A percentile compares a stretch with the other conserved stretches of the same genome.
phyloP scores from a whole-genome alignment of 2,797 vertebrate species.

The Manis javanica region DNA sequence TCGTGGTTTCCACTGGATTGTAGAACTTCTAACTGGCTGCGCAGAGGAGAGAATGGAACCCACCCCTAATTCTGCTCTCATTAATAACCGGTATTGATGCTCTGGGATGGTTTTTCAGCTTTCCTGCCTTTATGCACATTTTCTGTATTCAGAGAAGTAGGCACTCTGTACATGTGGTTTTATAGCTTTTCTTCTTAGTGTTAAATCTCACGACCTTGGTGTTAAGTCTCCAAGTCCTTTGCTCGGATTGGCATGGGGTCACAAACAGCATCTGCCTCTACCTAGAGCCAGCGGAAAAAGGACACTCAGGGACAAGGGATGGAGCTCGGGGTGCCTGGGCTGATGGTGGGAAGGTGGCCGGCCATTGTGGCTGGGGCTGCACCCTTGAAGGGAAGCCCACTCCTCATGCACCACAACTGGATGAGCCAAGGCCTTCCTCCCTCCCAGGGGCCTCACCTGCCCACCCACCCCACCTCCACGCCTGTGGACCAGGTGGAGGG shows the following conservation, averaged over 20 bases:
- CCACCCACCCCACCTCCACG: neutral
- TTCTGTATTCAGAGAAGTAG: neutral
- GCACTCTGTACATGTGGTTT: neutral
- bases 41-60: neutral
- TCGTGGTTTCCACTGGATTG: neutral
- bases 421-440: neutral
- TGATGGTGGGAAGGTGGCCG: neutral
- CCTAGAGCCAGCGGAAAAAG: neutral
- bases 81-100: neutral
- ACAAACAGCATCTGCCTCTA: neutral
- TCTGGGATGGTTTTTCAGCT: neutral
- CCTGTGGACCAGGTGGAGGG: neutral
- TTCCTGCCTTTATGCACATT: neutral
- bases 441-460: rapidly evolving
- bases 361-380: neutral
- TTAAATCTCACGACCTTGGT: neutral
- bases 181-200: neutral
- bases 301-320: neutral
- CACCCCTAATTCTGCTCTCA: neutral
- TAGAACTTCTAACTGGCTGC: neutral
- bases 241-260: neutral
- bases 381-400: neutral
- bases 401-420: neutral
- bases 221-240: neutral
- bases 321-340: neutral